phyloP scores from a whole-genome alignment of 2,797 vertebrate genomes.

The Lacerta agilis region DNA sequence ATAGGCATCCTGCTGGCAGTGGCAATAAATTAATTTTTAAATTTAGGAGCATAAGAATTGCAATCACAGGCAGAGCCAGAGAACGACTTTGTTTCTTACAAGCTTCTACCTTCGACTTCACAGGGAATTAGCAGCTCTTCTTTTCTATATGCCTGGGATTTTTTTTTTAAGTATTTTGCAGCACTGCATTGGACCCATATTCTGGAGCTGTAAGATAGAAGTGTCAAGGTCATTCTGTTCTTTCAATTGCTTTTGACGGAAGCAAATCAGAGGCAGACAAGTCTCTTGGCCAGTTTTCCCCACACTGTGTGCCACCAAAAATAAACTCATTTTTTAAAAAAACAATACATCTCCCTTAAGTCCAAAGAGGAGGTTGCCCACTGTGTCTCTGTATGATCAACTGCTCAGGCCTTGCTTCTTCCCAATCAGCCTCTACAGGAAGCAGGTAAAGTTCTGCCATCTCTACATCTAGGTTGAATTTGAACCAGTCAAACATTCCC shows the following conservation, averaged over 20 bases:
- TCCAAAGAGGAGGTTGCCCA: not conserved
- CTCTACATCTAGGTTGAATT: not conserved
- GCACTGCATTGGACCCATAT: not conserved
- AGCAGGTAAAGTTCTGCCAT: not conserved
- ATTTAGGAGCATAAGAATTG: slow-evolving; percentile 28
- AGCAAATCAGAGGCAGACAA: not conserved
- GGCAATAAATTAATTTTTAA: slow-evolving; percentile 42
- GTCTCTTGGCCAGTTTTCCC: not conserved
- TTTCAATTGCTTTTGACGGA: not conserved
- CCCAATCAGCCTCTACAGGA: not conserved
- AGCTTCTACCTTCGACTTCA: slow-evolving; percentile 16
- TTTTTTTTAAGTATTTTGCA: not conserved
- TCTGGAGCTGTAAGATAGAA: not conserved
- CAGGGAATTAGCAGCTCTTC: slow-evolving; percentile 16
- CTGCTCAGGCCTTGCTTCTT: not conserved
- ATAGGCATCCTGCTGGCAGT: slow-evolving; percentile 42
- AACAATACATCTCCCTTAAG: not conserved
- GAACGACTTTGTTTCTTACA: slow-evolving; percentile 18
- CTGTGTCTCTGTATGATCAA: not conserved
- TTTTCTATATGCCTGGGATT: not conserved
- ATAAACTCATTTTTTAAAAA: not conserved
- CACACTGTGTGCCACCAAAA: not conserved
- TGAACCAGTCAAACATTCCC: not conserved
- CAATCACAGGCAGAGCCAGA: slow-evolving; percentile 17
- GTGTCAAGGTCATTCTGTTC: slow-evolving; percentile 1